These are phyloP conservation scores for Zoanthus sansibaricus DNA, from an alignment of 92 coral and sea anemone genomes.

Conservation along the genomic window DNA sequence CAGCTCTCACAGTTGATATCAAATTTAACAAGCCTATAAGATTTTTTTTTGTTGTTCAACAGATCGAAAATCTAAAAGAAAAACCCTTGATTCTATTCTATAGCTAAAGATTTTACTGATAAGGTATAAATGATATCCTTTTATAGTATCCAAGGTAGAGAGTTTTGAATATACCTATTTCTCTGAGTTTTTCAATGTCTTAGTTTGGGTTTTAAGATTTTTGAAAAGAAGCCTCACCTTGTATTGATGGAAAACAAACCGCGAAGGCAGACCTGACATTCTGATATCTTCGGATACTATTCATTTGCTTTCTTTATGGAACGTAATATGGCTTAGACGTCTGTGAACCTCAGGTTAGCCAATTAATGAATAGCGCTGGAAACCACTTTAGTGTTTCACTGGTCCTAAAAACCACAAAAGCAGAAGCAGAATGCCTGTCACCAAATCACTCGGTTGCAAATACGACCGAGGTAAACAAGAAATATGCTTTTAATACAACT, in stretches of 20 bases:
- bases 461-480: slow-evolving; percentile 34
- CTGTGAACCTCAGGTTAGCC: background rate
- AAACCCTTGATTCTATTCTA: too few relatives aligned
- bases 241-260: background rate
- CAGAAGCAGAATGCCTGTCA: background rate
- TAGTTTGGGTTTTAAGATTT: background rate
- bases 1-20: background rate
- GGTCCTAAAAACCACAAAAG: background rate
- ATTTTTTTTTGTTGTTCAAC: background rate
- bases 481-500: slow-evolving; percentile 18
- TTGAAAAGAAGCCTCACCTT: background rate
- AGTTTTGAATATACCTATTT: too few relatives aligned
- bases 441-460: background rate
- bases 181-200: background rate
- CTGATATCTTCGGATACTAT: background rate
- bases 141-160: too few relatives aligned
- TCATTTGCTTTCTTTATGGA: background rate
- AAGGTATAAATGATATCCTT: too few relatives aligned
- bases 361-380: background rate
- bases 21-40: background rate
- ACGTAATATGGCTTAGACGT: background rate
- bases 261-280: background rate
- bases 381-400: background rate
- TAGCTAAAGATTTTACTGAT: too few relatives aligned
- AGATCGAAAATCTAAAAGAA: background rate